Conservation (phyloP, 2,888 invertebrate species). For the Athrips mouffetella region DNA sequence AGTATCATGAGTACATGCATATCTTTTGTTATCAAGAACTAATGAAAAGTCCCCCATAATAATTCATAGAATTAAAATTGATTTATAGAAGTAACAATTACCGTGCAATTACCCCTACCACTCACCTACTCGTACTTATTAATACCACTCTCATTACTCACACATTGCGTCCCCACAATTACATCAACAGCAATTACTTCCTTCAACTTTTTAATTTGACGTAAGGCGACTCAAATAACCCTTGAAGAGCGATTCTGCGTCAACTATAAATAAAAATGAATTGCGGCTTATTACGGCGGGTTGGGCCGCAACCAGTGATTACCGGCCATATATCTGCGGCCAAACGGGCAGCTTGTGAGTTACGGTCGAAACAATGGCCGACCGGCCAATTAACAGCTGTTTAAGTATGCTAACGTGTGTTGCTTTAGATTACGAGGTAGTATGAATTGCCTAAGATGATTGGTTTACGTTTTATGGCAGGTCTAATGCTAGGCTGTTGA, state of each 20-base stretch:
- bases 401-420: conserved; percentile 18
- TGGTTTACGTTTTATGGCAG: conserved; percentile 13
- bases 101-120: too few relatives aligned
- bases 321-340: conserved; percentile 40
- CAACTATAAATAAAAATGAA: conserved; percentile 16
- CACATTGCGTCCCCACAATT: conserved; percentile 5
- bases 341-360: conserved; percentile 28
- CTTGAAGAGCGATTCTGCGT: conserved; percentile 10
- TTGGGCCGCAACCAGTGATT: conserved; percentile 35
- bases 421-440: conserved; percentile 7
- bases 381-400: conserved; percentile 37
- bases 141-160: background rate
- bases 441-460: conserved; percentile 8
- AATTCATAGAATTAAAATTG: too few relatives aligned
- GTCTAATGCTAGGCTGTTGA: background rate
- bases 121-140: background rate
- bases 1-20: too few relatives aligned
- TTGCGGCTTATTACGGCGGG: conserved; percentile 21
- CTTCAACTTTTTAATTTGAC: conserved; percentile 12
- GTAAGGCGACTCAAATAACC: conserved; percentile 1
- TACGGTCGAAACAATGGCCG: conserved; percentile 32
- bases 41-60: too few relatives aligned
- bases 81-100: too few relatives aligned
- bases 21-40: too few relatives aligned
- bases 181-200: conserved; percentile 7